Evolutionary conservation across 2,888 invertebrate genomes (phyloP).

Genomic region (Heliconius aoede): DNA sequence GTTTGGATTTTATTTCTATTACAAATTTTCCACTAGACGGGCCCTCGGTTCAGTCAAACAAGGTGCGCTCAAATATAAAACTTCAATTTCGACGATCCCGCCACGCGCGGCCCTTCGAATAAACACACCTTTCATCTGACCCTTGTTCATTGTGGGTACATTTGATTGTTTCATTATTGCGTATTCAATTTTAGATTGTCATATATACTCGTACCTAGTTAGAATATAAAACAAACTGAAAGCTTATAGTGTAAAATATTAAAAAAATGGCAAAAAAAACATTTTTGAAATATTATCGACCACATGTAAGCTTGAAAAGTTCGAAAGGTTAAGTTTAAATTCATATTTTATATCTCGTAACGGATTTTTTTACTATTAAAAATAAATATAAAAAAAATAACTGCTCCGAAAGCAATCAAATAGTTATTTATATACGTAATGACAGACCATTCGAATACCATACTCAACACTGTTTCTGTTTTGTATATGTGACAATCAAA

Average conservation of each 20-base stretch:
- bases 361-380: no score
- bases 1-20: slow-evolving; percentile 13
- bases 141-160: slow-evolving; percentile 21
- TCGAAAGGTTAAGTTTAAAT: no score
- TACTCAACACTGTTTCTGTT: not conserved
- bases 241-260: no score
- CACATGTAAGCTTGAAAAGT: no score
- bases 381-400: no score
- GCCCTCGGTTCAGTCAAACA: slow-evolving; percentile 62
- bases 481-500: not conserved
- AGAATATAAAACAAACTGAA: slow-evolving; percentile 2
- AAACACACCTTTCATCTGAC: slow-evolving; percentile 29
- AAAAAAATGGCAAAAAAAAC: no score
- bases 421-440: no score
- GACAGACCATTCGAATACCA: no score
- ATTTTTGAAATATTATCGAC: no score
- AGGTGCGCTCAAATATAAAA: slow-evolving; percentile 80
- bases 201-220: no score
- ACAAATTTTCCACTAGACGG: slow-evolving; percentile 16
- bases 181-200: slow-evolving; percentile 27
- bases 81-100: slow-evolving; percentile 73
- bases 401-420: no score
- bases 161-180: slow-evolving; percentile 26
- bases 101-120: slow-evolving; percentile 59
- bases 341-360: no score